These are phyloP conservation scores for Platysteira castanea DNA, from an alignment of 2,113 vertebrate species.

Conservation along the genomic window DNA sequence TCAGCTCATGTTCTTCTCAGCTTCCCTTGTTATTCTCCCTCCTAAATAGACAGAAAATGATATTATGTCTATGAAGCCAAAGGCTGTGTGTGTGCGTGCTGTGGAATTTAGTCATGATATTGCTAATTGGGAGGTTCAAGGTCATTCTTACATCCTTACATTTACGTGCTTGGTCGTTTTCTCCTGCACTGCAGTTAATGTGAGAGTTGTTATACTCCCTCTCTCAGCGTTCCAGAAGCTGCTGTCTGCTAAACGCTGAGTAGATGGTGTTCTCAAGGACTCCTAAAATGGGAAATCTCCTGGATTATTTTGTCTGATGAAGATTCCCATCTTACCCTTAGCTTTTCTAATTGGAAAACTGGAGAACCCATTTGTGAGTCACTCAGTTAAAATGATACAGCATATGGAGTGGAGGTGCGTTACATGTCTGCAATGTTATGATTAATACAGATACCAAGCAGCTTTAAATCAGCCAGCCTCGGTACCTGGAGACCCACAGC, in stretches of 20 bases:
- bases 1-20: neutral
- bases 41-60: neutral
- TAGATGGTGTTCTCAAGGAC: neutral
- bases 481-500: neutral
- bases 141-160: neutral
- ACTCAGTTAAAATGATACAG: neutral
- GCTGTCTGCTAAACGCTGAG: neutral
- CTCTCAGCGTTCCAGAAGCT: neutral
- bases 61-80: neutral
- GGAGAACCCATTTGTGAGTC: neutral
- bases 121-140: neutral
- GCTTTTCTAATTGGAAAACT: neutral
- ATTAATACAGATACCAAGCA: neutral
- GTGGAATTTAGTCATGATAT: neutral
- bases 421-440: neutral
- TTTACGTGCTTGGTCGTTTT: neutral
- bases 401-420: neutral
- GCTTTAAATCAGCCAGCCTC: neutral
- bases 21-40: neutral
- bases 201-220: neutral
- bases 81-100: rapidly evolving
- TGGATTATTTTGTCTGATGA: neutral
- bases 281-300: neutral
- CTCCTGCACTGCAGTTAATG: neutral
- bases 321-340: neutral